Conservation (phyloP, 2,113 vertebrate species). For the Epinephelus moara region DNA sequence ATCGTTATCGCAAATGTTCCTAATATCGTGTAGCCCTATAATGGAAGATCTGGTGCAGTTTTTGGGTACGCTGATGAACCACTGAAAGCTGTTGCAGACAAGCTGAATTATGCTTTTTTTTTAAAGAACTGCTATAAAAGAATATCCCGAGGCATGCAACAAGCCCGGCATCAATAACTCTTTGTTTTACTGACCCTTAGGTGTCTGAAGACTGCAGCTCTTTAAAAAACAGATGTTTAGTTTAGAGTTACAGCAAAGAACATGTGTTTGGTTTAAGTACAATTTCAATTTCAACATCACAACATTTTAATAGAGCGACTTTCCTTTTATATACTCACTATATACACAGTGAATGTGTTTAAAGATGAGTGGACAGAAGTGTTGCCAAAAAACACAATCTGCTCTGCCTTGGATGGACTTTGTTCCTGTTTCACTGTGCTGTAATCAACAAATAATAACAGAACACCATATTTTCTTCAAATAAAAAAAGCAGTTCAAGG, state of each 20-base stretch:
- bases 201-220: constrained; percentile 2
- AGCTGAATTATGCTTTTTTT: not conserved
- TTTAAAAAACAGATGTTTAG: constrained; percentile 48
- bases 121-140: constrained; percentile 11
- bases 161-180: not conserved
- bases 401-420: not conserved
- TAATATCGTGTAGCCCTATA: too few species aligned
- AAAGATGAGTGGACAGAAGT: constrained; percentile 28
- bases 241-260: constrained; percentile 22
- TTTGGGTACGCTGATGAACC: not conserved
- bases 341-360: constrained; percentile 1
- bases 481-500: not conserved
- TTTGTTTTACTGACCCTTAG: constrained; percentile 27
- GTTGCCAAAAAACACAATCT: constrained; percentile 37
- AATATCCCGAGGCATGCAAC: not conserved
- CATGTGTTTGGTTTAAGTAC: constrained; percentile 22
- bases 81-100: not conserved
- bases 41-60: not conserved
- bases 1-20: too few species aligned
- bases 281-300: not conserved
- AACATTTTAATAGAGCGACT: constrained; percentile 9
- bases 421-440: constrained; percentile 19
- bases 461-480: not conserved
- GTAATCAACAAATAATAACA: constrained; percentile 20
- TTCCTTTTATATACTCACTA: constrained; percentile 14